These are phyloP conservation scores for Bathynomus jamesi DNA, from an alignment of 1,140 invertebrate genomes.

Conservation along the genomic window DNA sequence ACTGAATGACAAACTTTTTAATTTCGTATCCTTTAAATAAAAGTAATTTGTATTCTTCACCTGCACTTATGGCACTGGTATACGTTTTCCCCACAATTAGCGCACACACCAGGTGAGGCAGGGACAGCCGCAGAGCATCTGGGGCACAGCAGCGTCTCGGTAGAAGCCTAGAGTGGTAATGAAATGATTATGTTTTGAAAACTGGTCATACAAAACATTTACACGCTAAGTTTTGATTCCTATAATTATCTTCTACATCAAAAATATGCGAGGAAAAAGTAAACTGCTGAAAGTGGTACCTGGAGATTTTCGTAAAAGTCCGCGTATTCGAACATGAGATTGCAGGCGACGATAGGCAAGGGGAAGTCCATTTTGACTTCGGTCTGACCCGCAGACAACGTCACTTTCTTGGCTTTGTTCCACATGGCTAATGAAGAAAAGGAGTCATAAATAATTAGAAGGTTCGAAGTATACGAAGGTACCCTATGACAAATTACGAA, in stretches of 20 bases:
- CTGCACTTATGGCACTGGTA: slow-evolving; percentile 97
- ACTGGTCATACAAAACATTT: too few relatives aligned
- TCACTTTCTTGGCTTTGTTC: slow-evolving; percentile 91
- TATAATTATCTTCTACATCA: too few relatives aligned
- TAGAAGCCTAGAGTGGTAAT: slow-evolving; percentile 51
- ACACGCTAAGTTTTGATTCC: too few relatives aligned
- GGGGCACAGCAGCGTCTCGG: slow-evolving; percentile 91
- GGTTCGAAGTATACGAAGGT: too few relatives aligned
- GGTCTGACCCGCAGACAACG: slow-evolving; percentile 79
- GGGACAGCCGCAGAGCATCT: slow-evolving; percentile 91
- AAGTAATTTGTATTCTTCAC: too few relatives aligned
- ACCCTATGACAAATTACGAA: too few relatives aligned
- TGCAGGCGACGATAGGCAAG: slow-evolving; percentile 91
- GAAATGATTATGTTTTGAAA: too few relatives aligned
- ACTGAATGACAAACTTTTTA: too few relatives aligned
- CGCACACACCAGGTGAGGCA: slow-evolving; percentile 93
- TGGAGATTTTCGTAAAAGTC: slow-evolving; percentile 92
- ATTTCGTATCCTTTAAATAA: too few relatives aligned
- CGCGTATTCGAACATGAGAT: slow-evolving; percentile 97
- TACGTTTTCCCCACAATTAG: slow-evolving; percentile 96
- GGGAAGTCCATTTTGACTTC: slow-evolving; percentile 95
- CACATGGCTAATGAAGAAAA: slow-evolving; percentile 59
- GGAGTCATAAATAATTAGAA: too few relatives aligned
- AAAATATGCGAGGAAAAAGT: too few relatives aligned
- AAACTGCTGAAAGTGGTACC: too few relatives aligned